A percentile compares a stretch with the other conserved stretches of the same genome.
These are phyloP conservation scores for Drosophila dives DNA, from an alignment of 2,888 invertebrate genomes.

Conservation along the genomic window DNA sequence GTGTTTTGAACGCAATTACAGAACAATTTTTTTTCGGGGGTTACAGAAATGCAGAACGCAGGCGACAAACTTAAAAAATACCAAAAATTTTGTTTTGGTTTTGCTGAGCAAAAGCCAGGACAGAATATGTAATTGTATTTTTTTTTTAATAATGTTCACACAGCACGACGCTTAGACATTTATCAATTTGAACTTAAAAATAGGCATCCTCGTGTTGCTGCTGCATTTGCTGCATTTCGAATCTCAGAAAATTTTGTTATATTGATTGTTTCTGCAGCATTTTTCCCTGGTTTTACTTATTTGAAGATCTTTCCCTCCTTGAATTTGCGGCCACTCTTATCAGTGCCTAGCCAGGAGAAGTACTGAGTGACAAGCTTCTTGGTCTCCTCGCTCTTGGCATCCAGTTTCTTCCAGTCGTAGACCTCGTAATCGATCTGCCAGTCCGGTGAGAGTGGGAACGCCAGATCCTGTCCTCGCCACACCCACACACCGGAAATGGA, in stretches of 20 bases:
- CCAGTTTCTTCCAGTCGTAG: constrained; percentile 97
- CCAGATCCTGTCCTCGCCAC: constrained; percentile 98
- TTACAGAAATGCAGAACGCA: constrained; percentile 64
- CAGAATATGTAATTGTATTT: constrained; percentile 33
- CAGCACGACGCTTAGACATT: constrained; percentile 63
- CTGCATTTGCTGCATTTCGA: constrained; percentile 36
- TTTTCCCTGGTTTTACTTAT: constrained; percentile 85
- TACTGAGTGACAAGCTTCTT: constrained; percentile 95
- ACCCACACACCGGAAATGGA: constrained; percentile 98
- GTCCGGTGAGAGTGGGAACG: constrained; percentile 95
- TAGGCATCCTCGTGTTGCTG: constrained; percentile 45
- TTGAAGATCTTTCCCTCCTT: constrained; percentile 99
- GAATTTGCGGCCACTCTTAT: constrained; percentile 95
- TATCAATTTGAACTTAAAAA: constrained; percentile 68
- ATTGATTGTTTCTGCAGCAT: constrained; percentile 1
- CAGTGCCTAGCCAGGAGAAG: constrained; percentile 94
- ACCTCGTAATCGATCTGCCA: constrained; percentile 99
- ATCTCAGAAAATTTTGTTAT: constrained; percentile 56
- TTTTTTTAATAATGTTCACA: constrained; percentile 37
- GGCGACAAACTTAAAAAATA: constrained; percentile 29
- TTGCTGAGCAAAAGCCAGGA: constrained; percentile 60
- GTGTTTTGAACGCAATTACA: constrained; percentile 47
- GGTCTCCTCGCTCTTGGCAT: constrained; percentile 91
- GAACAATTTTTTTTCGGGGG: constrained; percentile 41
- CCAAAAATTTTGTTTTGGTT: constrained; percentile 23